Conservation (phyloP, 2,113 vertebrate genomes). For the Esox niger region DNA sequence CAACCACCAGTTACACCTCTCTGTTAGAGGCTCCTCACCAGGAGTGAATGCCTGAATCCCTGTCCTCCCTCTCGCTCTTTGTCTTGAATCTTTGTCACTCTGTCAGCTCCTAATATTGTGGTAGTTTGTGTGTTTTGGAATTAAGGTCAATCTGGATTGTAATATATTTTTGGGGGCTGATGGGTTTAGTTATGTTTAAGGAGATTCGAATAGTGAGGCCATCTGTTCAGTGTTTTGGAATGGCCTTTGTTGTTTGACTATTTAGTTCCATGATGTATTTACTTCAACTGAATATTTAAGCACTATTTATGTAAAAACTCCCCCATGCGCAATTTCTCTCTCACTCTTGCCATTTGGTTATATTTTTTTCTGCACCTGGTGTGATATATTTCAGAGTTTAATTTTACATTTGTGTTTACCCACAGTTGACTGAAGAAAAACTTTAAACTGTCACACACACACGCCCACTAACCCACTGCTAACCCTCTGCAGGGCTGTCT, state of each 20-base stretch:
- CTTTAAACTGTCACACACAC: not conserved
- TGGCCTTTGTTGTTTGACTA: slow-evolving; percentile 72
- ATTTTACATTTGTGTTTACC: not conserved
- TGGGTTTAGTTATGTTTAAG: slow-evolving; percentile 68
- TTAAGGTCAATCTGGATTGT: slow-evolving; percentile 24
- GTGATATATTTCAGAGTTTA: not conserved
- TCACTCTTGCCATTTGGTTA: not conserved
- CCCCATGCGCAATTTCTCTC: slow-evolving; percentile 15
- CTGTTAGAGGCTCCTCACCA: slow-evolving; percentile 23
- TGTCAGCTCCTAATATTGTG: not conserved
- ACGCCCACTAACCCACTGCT: not conserved
- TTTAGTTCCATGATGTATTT: slow-evolving; percentile 66
- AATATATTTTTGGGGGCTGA: slow-evolving; percentile 75
- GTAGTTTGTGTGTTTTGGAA: too few relatives aligned
- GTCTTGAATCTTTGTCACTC: not conserved
- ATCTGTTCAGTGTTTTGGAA: slow-evolving; percentile 74
- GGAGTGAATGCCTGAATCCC: slow-evolving; percentile 15
- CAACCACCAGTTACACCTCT: slow-evolving; percentile 62
- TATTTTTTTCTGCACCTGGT: not conserved
- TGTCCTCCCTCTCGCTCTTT: slow-evolving; percentile 12
- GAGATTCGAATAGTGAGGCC: slow-evolving; percentile 70
- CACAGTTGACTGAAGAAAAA: not conserved
- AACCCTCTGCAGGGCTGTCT: not conserved
- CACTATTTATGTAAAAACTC: slow-evolving; percentile 66
- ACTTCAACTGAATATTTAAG: slow-evolving; percentile 71